Base-by-base conservation (phyloP, 35 echinoderm and acorn worm species). In the Diadema setosum region DNA sequence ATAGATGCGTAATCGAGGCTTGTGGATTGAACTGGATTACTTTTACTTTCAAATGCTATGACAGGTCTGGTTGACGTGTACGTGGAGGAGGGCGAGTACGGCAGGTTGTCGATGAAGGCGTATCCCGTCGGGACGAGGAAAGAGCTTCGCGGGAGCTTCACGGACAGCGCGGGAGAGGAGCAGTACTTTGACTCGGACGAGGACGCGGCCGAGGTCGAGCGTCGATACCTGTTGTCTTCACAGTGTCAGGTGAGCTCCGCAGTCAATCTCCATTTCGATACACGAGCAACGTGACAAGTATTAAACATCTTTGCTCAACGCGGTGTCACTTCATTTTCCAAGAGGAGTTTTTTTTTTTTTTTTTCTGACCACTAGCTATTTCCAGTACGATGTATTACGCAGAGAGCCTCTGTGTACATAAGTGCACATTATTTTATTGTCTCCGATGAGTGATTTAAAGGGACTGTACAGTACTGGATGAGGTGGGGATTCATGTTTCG, bases 21-120 rank as follows among this genome's bases (percentile, higher is more conserved):
- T n/a, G n/a, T n/a, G n/a, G n/a, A n/a, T n/a, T n/a, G n/a, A n/a
- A n/a, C n/a, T n/a, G n/a, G n/a, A n/a, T n/a, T n/a, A n/a, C n/a
- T n/a, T n/a, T n/a, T n/a, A n/a, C n/a, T n/a, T n/a, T n/a, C n/a
- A n/a, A n/a, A n/a, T n/a, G n/a, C n/a, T n/a, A n/a, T n/a, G n/a
- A n/a, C 84, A 95, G 93, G 93, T 67, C 49, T 91, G 14, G 89
- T 90, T 27, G 83, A 95, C 83, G 93, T 95, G 5, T 78, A 31
- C 5, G 78, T 95, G 1, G 58, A 88, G 55, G 80, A 95, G 40
- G 46, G 70, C 16, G 48, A 86, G 21, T 84, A 95, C 82, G 93
- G 93, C 4, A 81, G 75, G 14, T 42, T 91, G 18, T 75, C 75
- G 41, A 12, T 95, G 6, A 35, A 80, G 30, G 93, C 93, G 16